A percentile compares a stretch with the other conserved stretches of the same genome.
phyloP scores from a whole-genome alignment of 2,888 invertebrate genomes.

The Balanococcus diminutus region DNA sequence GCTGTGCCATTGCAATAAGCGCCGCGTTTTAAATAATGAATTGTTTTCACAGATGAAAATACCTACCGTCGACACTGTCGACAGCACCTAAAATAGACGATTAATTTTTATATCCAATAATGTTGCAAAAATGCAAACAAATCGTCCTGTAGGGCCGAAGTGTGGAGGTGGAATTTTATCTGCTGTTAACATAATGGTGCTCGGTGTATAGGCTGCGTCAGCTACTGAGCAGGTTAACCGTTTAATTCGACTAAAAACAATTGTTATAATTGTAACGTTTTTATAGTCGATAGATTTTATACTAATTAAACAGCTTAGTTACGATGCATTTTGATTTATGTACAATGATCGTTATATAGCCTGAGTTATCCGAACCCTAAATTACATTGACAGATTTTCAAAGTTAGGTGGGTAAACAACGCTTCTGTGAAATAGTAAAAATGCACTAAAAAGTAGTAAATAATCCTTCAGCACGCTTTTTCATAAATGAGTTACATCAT shows the following conservation, averaged over 20 bases:
- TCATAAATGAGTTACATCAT: no score
- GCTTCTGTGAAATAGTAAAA: no score
- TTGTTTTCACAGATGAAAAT: slow-evolving; percentile 18
- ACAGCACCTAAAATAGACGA: background rate
- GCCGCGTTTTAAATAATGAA: background rate
- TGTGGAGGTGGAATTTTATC: background rate
- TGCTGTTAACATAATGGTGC: background rate
- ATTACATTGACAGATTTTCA: background rate
- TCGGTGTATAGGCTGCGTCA: background rate
- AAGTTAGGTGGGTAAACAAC: no score
- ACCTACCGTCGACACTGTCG: background rate
- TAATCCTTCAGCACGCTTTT: no score
- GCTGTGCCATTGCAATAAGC: background rate
- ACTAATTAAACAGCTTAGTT: background rate
- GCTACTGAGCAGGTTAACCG: background rate
- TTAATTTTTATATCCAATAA: slow-evolving; percentile 17
- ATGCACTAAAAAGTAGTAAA: no score
- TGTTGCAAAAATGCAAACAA: background rate
- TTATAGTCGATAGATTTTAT: background rate
- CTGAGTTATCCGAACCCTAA: background rate
- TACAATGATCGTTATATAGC: background rate
- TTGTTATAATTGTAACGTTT: background rate
- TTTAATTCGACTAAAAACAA: background rate
- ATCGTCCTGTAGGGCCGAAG: background rate
- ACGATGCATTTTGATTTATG: background rate